Percentiles rank a stretch among this genome's conserved stretches.
phyloP scores from a whole-genome alignment of 2,113 vertebrate species.

The Aptenodytes forsteri region DNA sequence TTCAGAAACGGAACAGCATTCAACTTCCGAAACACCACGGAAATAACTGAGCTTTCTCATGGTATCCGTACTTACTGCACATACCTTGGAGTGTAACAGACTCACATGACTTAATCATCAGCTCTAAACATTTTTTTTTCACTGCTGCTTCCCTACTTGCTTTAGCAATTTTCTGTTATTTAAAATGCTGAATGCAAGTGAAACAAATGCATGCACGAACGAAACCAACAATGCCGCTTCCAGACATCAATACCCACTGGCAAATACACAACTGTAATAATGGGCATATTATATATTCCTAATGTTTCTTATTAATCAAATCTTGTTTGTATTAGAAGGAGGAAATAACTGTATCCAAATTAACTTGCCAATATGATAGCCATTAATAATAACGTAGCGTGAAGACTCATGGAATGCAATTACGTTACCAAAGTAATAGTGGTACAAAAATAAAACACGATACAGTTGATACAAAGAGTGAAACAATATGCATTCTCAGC shows the following conservation, averaged over 20 bases:
- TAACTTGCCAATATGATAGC: conserved; percentile 48
- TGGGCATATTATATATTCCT: conserved; percentile 40
- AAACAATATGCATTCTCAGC: not conserved
- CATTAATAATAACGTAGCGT: conserved; percentile 29
- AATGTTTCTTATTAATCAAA: conserved; percentile 67
- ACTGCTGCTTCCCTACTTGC: not conserved
- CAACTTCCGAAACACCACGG: not conserved
- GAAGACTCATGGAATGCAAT: conserved; percentile 25
- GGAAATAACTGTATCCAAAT: conserved; percentile 61
- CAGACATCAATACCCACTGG: conserved; percentile 27
- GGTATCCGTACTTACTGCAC: not conserved
- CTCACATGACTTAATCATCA: not conserved
- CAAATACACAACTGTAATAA: conserved; percentile 61
- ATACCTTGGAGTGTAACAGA: not conserved
- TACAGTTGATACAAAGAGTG: not conserved
- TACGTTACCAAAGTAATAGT: not conserved
- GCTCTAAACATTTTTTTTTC: not conserved
- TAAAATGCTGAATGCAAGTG: conserved; percentile 14
- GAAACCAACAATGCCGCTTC: not conserved
- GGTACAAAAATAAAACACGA: not conserved
- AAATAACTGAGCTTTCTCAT: not conserved
- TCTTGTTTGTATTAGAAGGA: conserved; percentile 50
- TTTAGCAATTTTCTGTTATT: conserved; percentile 13
- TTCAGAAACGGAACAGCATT: not conserved
- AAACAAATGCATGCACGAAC: conserved; percentile 4